Percentiles rank a stretch among this genome's conserved stretches.
These are phyloP conservation scores for Meleagris gallopavo DNA, from an alignment of 2,113 vertebrate species.

Conservation along the genomic window DNA sequence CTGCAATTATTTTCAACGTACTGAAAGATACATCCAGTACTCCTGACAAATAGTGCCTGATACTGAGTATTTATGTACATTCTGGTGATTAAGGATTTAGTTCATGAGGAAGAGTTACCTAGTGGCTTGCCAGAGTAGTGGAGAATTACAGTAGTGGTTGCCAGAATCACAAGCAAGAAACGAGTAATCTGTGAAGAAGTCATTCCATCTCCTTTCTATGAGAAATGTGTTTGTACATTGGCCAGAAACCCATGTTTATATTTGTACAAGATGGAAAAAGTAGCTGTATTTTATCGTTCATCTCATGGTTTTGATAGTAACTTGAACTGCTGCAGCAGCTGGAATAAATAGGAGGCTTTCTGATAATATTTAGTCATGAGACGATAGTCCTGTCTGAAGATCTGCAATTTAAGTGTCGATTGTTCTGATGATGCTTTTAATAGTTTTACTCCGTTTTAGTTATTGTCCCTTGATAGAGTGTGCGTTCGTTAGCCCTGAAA, in stretches of 20 bases:
- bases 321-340: not conserved
- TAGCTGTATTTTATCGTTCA: not conserved
- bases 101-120: not conserved
- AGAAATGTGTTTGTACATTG: not conserved
- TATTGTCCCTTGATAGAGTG: not conserved
- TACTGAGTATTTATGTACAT: not conserved
- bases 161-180: too few relatives aligned
- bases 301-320: not conserved
- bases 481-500: not conserved
- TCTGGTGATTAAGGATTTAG: not conserved
- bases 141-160: not conserved
- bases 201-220: not conserved
- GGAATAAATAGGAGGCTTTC: not conserved
- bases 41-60: not conserved
- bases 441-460: not conserved
- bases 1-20: not conserved
- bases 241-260: not conserved
- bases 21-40: not conserved
- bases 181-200: not conserved
- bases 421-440: conserved; percentile 1
- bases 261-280: not conserved
- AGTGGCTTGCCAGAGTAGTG: not conserved
- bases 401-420: not conserved
- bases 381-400: not conserved
- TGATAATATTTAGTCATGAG: not conserved